These are phyloP conservation scores for Ctenomys sociabilis DNA, from an alignment of 2,113 vertebrate genomes.

Conservation along the genomic window DNA sequence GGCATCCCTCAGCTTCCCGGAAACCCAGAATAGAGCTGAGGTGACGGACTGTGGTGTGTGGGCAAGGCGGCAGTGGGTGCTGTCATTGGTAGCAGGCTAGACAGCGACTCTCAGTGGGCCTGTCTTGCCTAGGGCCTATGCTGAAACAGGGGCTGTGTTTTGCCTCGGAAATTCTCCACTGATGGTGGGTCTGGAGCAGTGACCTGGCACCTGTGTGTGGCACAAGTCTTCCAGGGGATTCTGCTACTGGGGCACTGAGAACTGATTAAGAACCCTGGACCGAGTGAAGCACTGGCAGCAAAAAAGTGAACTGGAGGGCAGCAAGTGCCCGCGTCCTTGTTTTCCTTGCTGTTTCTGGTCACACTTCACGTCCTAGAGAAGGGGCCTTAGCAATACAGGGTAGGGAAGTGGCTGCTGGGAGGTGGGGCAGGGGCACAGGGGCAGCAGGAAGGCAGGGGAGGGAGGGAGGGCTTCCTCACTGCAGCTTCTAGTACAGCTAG, in stretches of 20 bases:
- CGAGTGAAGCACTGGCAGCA: fast-evolving
- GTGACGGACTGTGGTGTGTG: neutral
- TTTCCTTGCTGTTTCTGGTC: neutral
- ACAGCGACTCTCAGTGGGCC: neutral
- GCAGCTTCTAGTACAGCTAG: neutral
- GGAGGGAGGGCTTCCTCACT: neutral
- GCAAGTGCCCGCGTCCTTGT: fast-evolving
- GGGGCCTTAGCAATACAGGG: neutral
- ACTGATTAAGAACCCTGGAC: neutral
- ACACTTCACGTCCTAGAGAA: neutral
- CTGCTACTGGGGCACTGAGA: neutral
- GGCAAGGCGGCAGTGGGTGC: neutral
- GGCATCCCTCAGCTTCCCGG: neutral
- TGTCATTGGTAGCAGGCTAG: neutral
- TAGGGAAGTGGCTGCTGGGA: too few relatives aligned
- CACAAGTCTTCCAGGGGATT: neutral
- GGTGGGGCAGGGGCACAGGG: neutral
- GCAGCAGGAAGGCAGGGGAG: neutral
- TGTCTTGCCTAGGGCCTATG: neutral
- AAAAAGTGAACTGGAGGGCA: neutral
- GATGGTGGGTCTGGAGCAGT: neutral
- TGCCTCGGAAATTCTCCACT: neutral
- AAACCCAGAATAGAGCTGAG: neutral
- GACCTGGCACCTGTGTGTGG: neutral
- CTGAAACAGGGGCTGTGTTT: neutral